Evolutionary conservation across 1,140 invertebrate species (phyloP).

Genomic region (Scylla paramamosain): DNA sequence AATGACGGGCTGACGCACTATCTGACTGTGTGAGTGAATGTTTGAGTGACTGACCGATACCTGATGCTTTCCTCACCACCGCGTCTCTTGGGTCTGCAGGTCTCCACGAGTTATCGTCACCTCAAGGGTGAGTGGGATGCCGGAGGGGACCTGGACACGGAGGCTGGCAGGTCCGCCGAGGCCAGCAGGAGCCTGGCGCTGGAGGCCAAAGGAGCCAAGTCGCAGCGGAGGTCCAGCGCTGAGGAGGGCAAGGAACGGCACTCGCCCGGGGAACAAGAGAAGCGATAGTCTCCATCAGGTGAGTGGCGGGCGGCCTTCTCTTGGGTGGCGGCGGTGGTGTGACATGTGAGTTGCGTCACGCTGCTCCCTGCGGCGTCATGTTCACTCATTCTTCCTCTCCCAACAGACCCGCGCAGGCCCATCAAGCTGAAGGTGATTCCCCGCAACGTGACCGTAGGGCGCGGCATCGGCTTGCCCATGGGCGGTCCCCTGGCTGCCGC

Average conservation of each 20-base stretch:
- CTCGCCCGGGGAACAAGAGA: not conserved
- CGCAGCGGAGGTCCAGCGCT: not conserved
- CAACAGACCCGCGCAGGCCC: slow-evolving; percentile 57
- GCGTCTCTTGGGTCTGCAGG: not conserved
- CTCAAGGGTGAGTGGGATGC: not conserved
- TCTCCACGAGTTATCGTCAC: not conserved
- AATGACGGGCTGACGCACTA: not conserved
- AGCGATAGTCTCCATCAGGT: slow-evolving; percentile 27
- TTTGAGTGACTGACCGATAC: not conserved
- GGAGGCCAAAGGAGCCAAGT: not conserved
- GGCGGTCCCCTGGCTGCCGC: not conserved
- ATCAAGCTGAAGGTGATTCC: slow-evolving; percentile 71
- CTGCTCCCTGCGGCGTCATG: no score
- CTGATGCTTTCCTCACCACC: not conserved
- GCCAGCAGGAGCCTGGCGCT: not conserved
- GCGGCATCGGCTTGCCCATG: not conserved
- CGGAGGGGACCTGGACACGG: not conserved
- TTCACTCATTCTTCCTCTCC: not conserved
- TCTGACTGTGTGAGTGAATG: not conserved
- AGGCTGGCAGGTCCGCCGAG: not conserved
- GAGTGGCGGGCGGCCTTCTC: not conserved
- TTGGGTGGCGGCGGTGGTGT: not conserved
- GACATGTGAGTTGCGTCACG: not conserved
- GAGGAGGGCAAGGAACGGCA: not conserved
- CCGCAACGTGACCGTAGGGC: slow-evolving; percentile 51